phyloP scores from a whole-genome alignment of 2,113 vertebrate species.

The Tretioscincus oriximinensis region DNA sequence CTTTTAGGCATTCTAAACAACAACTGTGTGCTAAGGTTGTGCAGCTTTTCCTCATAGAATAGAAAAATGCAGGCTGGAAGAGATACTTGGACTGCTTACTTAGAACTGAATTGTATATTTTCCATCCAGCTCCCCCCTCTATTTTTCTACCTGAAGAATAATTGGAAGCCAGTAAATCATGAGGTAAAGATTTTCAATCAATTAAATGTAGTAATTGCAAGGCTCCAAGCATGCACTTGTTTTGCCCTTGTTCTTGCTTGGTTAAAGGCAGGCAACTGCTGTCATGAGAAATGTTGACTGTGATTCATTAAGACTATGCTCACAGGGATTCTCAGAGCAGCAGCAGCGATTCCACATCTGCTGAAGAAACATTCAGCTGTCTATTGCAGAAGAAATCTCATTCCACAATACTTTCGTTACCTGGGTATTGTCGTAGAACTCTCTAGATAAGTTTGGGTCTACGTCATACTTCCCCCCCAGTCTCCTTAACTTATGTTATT shows the following conservation, averaged over 20 bases:
- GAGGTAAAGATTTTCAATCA: not conserved
- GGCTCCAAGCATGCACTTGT: slow-evolving; percentile 14
- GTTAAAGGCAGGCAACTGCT: not conserved
- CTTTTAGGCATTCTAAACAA: not conserved
- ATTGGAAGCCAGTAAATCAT: not conserved
- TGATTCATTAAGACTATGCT: not conserved
- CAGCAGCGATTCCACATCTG: slow-evolving; percentile 9
- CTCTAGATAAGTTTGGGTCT: not conserved
- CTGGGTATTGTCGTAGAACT: not conserved
- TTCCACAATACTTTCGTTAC: not conserved
- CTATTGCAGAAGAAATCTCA: not conserved
- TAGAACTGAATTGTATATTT: not conserved
- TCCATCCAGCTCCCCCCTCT: not conserved
- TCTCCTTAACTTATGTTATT: slow-evolving; percentile 3
- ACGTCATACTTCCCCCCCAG: slow-evolving; percentile 1
- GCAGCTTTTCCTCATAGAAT: slow-evolving; percentile 11
- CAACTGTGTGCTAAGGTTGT: not conserved
- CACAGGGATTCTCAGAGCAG: not conserved
- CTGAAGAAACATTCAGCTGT: not conserved
- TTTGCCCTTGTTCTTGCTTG: not conserved
- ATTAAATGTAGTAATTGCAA: not conserved
- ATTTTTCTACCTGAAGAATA: not conserved
- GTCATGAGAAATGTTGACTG: not conserved
- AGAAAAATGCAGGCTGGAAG: not conserved
- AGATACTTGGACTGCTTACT: not conserved